Conservation (phyloP, 2,888 invertebrate genomes). For the Blastobasis adustella region DNA sequence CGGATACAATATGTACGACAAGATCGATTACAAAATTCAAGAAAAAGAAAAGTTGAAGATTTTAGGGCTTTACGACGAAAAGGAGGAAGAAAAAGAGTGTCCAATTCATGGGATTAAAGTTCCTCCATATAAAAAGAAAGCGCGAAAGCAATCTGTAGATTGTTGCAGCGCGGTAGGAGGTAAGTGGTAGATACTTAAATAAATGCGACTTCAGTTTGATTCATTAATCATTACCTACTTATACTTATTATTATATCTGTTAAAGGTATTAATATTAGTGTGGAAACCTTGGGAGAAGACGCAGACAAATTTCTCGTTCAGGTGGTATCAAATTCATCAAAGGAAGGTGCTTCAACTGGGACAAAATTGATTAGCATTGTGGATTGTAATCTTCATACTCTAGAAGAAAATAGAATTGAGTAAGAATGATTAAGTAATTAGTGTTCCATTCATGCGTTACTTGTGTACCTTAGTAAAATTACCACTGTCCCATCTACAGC, state of each 20-base stretch:
- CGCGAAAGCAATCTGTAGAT: constrained; percentile 51
- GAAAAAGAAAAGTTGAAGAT: constrained; percentile 41
- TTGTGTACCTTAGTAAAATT: no score
- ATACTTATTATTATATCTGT: no score
- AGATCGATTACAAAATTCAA: constrained; percentile 34
- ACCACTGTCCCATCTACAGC: no score
- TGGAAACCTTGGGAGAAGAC: constrained; percentile 61
- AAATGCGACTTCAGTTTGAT: no score
- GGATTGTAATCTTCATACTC: constrained; percentile 75
- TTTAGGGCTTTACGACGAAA: constrained; percentile 37
- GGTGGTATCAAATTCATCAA: constrained; percentile 74
- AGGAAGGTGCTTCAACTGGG: constrained; percentile 72
- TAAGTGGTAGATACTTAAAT: constrained; percentile 15
- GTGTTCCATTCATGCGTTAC: no score
- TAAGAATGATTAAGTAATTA: constrained; percentile 26
- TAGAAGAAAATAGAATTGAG: constrained; percentile 79
- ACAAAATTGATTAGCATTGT: constrained; percentile 76
- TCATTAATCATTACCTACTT: no score
- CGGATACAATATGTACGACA: constrained; percentile 49
- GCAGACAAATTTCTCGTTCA: constrained; percentile 75
- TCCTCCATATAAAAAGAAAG: constrained; percentile 41
- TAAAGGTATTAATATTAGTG: constrained; percentile 55
- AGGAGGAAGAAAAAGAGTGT: constrained; percentile 22
- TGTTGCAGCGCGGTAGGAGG: constrained; percentile 68
- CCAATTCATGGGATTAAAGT: constrained; percentile 30